phyloP scores from a whole-genome alignment of 2,888 invertebrate species.

The Pristionchus exspectatus region DNA sequence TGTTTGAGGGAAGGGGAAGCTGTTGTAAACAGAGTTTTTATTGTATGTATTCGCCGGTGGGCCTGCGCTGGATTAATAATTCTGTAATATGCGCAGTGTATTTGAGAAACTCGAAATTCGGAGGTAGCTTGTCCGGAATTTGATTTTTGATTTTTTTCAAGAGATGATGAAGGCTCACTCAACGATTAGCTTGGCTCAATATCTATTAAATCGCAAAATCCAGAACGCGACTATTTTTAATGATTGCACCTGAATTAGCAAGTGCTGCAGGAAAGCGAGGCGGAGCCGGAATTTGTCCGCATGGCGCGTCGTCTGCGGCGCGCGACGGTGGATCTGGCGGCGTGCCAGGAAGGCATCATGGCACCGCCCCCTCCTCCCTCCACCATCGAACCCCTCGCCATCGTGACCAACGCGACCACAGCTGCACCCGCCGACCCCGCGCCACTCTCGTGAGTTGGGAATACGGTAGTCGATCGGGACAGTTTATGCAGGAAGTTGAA shows the following conservation, averaged over 20 bases:
- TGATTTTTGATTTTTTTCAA: too few species aligned
- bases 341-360: not conserved
- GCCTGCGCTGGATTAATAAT: too few species aligned
- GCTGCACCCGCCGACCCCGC: not conserved
- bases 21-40: too few species aligned
- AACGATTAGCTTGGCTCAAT: too few species aligned
- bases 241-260: not conserved
- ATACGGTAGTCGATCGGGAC: not conserved
- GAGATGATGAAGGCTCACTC: too few species aligned
- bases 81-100: too few species aligned
- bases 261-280: conserved; percentile 1
- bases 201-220: too few species aligned
- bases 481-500: not conserved
- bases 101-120: too few species aligned
- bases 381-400: not conserved
- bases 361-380: not conserved
- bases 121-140: too few species aligned
- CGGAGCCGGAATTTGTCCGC: conserved; percentile 47
- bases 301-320: conserved; percentile 37
- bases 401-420: not conserved
- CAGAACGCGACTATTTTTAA: not conserved
- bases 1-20: not conserved
- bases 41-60: too few species aligned
- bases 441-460: conserved; percentile 3
- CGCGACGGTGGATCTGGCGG: not conserved